Conservation (phyloP, 2,888 invertebrate species). For the Apamea anceps region DNA sequence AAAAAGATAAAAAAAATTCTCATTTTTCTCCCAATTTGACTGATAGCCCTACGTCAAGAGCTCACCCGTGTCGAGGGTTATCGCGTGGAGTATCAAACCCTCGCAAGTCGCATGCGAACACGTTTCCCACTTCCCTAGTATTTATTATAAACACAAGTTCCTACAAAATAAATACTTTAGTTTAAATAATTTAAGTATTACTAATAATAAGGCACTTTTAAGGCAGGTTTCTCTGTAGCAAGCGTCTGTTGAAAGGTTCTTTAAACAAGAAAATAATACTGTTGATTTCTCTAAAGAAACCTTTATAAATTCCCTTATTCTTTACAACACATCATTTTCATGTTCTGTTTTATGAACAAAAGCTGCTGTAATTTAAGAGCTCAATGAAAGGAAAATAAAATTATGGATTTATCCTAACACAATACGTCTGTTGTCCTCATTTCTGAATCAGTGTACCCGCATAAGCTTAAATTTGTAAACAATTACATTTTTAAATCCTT, state of each 20-base stretch:
- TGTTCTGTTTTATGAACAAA: neutral
- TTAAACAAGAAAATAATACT: neutral
- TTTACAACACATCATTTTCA: neutral
- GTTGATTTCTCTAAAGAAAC: neutral
- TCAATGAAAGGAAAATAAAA: too few species aligned
- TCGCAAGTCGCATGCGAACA: constrained; percentile 72
- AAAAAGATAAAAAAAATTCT: neutral
- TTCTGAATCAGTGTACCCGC: neutral
- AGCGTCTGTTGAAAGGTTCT: neutral
- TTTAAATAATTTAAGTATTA: constrained; percentile 38
- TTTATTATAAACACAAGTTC: constrained; percentile 64
- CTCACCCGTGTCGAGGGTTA: constrained; percentile 78
- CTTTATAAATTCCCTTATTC: neutral
- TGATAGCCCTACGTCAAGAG: constrained; percentile 75
- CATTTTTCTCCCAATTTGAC: neutral
- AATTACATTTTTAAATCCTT: neutral
- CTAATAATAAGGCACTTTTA: constrained; percentile 4
- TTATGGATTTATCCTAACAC: neutral
- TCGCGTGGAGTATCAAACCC: constrained; percentile 74
- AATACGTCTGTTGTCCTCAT: neutral
- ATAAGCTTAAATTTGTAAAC: neutral
- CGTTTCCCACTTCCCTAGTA: constrained; percentile 54
- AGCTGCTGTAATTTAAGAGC: neutral
- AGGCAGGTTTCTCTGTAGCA: neutral
- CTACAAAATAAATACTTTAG: constrained; percentile 51